phyloP scores from a whole-genome alignment of 2,113 vertebrate genomes.

The Brachyistius frenatus region DNA sequence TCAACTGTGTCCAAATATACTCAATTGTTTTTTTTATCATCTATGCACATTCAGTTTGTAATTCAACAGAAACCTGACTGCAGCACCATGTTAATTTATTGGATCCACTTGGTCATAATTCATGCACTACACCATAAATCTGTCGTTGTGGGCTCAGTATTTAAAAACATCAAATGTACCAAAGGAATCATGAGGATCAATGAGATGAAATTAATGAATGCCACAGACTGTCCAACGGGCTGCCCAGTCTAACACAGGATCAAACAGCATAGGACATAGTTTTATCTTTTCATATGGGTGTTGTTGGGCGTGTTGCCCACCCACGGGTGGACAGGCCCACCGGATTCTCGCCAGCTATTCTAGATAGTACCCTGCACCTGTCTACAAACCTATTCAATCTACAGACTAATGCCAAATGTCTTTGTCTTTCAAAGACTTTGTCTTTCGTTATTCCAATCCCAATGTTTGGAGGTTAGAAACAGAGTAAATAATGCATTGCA shows the following conservation, averaged over 20 bases:
- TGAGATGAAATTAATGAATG: constrained; percentile 9
- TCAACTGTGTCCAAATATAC: too few relatives aligned
- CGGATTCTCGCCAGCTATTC: constrained; percentile 46
- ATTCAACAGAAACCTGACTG: constrained; percentile 17
- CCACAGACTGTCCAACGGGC: constrained; percentile 3
- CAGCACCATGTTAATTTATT: constrained; percentile 9
- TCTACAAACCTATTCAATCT: constrained; percentile 46
- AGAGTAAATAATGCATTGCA: constrained; percentile 12
- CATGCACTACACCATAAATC: not conserved
- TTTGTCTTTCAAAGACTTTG: constrained; percentile 17
- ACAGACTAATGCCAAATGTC: constrained; percentile 28
- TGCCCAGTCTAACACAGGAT: constrained; percentile 28
- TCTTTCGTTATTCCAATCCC: not conserved
- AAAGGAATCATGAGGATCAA: constrained; percentile 8
- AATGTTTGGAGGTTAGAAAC: constrained; percentile 21
- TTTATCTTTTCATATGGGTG: constrained; percentile 63
- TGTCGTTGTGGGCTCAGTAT: constrained; percentile 2
- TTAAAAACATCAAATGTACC: constrained; percentile 14
- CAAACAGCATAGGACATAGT: constrained; percentile 48
- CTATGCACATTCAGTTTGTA: not conserved
- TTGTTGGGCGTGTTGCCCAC: constrained; percentile 55
- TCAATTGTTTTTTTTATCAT: too few relatives aligned
- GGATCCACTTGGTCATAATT: not conserved
- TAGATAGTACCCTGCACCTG: constrained; percentile 56
- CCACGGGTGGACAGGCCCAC: constrained; percentile 40